Conservation (phyloP, 2,113 vertebrate genomes). For the Gambusia affinis region DNA sequence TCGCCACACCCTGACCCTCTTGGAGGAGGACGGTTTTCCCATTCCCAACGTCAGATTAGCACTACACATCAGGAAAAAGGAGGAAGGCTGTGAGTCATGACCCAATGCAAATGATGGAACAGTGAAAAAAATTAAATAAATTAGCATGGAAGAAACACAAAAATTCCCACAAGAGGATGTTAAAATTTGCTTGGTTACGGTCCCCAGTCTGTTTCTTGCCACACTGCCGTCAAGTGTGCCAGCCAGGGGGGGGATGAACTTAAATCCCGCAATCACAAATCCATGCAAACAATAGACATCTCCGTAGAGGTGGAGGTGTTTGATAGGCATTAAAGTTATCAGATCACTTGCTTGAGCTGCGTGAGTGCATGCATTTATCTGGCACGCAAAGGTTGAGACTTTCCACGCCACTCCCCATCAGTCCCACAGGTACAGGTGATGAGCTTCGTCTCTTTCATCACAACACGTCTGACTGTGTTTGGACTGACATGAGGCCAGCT, state of each 20-base stretch:
- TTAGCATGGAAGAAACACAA: not conserved
- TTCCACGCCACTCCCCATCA: slow-evolving; percentile 24
- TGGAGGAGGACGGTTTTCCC: not conserved
- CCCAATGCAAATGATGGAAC: not conserved
- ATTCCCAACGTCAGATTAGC: not conserved
- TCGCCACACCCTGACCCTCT: not conserved
- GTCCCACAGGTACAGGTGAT: slow-evolving; percentile 10
- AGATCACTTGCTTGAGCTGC: slow-evolving; percentile 25
- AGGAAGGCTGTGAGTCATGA: not conserved
- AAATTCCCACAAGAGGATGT: not conserved
- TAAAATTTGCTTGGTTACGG: not conserved
- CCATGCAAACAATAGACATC: slow-evolving; percentile 25
- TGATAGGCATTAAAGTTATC: slow-evolving; percentile 38
- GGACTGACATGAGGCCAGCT: not conserved
- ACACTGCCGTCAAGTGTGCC: not conserved
- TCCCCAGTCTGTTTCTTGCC: not conserved
- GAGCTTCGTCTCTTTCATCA: not conserved
- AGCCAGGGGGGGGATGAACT: not conserved
- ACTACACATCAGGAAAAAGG: not conserved
- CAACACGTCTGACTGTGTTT: no score
- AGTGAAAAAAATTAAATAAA: not conserved
- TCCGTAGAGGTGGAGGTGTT: slow-evolving; percentile 36
- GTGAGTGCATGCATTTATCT: slow-evolving; percentile 32
- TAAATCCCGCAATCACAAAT: not conserved
- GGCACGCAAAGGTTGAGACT: slow-evolving; percentile 43